phyloP scores from a whole-genome alignment of 30 jellyfish, hydroid and myxozoan species.

The Clytia hemisphaerica region DNA sequence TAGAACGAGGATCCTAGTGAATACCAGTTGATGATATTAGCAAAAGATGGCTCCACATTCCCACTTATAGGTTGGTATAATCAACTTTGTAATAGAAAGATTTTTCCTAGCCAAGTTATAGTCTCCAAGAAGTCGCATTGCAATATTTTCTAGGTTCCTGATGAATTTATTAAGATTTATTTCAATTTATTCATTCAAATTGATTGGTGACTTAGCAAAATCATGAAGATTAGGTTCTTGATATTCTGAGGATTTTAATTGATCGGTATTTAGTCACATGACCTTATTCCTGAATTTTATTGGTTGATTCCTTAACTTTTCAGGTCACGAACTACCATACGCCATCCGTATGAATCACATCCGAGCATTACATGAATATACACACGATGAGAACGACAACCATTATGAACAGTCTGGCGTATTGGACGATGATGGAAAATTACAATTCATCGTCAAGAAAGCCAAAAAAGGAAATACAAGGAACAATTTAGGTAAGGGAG shows the following conservation, averaged over 20 bases:
- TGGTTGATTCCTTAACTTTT: not conserved
- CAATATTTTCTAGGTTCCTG: too few species aligned
- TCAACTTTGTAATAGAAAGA: not conserved
- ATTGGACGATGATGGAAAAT: slow-evolving; percentile 2
- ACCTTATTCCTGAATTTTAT: not conserved
- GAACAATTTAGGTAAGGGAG: slow-evolving; percentile 55
- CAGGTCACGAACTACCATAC: slow-evolving; percentile 95
- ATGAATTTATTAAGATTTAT: too few species aligned
- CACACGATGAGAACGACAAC: slow-evolving; percentile 27
- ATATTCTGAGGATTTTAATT: too few species aligned
- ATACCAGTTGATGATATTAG: slow-evolving; percentile 90
- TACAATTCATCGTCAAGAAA: slow-evolving; percentile 73
- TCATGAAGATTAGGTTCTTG: too few species aligned
- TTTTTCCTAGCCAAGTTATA: not conserved
- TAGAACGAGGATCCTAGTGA: slow-evolving; percentile 67
- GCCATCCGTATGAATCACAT: slow-evolving; percentile 81
- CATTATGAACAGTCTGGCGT: not conserved
- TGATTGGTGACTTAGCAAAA: too few species aligned
- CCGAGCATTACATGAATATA: slow-evolving; percentile 32
- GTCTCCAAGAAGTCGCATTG: not conserved
- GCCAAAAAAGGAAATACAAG: slow-evolving; percentile 54
- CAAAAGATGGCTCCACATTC: slow-evolving; percentile 75
- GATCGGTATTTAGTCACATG: too few species aligned
- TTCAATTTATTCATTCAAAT: too few species aligned
- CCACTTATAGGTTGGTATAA: slow-evolving; percentile 80